Conservation (phyloP, 2,797 vertebrate species). For the Lepilemur septentrionalis region DNA sequence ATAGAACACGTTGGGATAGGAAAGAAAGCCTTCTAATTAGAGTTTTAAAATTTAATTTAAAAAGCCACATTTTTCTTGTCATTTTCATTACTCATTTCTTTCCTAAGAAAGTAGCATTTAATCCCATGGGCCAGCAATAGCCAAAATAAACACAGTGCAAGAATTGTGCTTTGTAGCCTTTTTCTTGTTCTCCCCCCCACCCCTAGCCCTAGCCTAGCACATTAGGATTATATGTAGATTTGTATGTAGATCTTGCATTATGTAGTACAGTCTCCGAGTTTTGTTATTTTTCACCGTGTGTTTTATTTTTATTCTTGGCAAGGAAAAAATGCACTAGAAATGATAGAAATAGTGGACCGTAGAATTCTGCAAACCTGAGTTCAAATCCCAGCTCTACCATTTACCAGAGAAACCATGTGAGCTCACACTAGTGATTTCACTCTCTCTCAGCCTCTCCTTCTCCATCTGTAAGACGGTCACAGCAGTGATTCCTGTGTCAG, state of each 20-base stretch:
- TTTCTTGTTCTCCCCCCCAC: background rate
- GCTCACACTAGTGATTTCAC: background rate
- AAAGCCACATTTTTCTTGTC: conserved; percentile 39
- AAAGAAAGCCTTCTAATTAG: background rate
- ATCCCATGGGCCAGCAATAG: background rate
- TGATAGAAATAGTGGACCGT: conserved; percentile 5
- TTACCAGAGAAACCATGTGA: background rate
- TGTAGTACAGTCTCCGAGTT: conserved; percentile 47
- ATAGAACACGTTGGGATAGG: background rate
- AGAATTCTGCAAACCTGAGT: background rate
- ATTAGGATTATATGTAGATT: conserved; percentile 72
- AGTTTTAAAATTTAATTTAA: background rate
- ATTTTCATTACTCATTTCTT: background rate
- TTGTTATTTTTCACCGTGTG: conserved; percentile 57
- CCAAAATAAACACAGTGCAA: background rate
- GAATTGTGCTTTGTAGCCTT: background rate
- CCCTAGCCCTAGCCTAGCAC: background rate
- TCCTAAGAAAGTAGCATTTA: background rate
- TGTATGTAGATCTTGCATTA: conserved; percentile 60
- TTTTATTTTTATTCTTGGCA: conserved; percentile 68
- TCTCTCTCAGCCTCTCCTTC: background rate
- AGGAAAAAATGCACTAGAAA: conserved; percentile 65
- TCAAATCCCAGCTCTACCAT: background rate
- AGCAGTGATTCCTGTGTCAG: background rate
- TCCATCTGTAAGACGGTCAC: background rate